A percentile compares a stretch with the other conserved stretches of the same genome.
Conservation (phyloP, 2,888 invertebrate genomes). For the Cinara cedri region DNA sequence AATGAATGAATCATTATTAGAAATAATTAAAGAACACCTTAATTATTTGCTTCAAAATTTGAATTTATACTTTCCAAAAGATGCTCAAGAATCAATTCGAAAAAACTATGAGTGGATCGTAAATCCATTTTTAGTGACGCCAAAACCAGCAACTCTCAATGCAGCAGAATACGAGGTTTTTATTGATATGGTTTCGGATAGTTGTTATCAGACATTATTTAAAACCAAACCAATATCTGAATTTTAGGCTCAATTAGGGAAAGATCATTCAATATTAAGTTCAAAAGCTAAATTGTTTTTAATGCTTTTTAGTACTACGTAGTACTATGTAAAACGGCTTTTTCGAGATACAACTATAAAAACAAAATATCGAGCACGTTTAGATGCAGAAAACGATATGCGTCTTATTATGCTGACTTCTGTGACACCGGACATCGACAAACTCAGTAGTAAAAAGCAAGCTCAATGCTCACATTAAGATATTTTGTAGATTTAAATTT, state of each 20-base stretch:
- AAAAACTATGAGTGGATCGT: constrained; percentile 1
- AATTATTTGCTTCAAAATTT: constrained; percentile 1
- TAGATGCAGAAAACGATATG: too few species aligned
- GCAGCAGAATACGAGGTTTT: constrained; percentile 17
- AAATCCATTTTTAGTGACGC: constrained; percentile 13
- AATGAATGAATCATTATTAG: neutral
- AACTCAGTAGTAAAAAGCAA: too few species aligned
- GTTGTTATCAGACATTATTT: constrained; percentile 1
- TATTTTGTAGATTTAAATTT: too few species aligned
- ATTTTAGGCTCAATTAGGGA: neutral
- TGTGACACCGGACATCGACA: too few species aligned
- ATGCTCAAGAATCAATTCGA: constrained; percentile 19
- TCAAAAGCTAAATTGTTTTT: constrained; percentile 10
- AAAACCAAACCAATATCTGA: constrained; percentile 17
- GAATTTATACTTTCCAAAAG: neutral
- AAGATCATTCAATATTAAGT: constrained; percentile 14
- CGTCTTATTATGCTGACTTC: too few species aligned
- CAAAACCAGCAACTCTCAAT: neutral
- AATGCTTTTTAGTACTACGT: constrained; percentile 21
- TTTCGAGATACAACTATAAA: neutral
- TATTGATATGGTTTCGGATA: too few species aligned
- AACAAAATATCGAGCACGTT: too few species aligned
- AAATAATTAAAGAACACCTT: constrained; percentile 1
- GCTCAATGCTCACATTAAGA: too few species aligned
- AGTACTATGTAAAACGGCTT: constrained; percentile 1